These are phyloP conservation scores for Bufo bufo DNA, from an alignment of 2,113 vertebrate species.

Conservation along the genomic window DNA sequence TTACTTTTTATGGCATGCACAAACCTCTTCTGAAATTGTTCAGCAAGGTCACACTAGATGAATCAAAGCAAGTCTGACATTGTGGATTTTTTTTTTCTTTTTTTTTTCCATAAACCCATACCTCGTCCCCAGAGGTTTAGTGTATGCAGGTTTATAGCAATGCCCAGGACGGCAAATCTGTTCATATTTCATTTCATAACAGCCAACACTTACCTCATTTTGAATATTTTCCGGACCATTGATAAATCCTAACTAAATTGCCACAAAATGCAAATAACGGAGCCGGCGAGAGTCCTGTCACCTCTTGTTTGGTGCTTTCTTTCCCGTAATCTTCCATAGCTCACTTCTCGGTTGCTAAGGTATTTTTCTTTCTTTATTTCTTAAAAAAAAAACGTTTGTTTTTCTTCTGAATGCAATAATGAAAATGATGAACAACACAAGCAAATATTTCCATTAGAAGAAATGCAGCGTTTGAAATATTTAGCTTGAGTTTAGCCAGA, in stretches of 20 bases:
- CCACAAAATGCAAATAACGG: slow-evolving; percentile 56
- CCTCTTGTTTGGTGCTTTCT: slow-evolving; percentile 49
- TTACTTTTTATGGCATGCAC: slow-evolving; percentile 48
- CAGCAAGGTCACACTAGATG: slow-evolving; percentile 53
- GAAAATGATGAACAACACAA: slow-evolving; percentile 20
- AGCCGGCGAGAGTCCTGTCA: slow-evolving; percentile 41
- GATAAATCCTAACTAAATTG: slow-evolving; percentile 57
- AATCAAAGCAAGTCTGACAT: slow-evolving; percentile 52
- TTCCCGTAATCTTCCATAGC: slow-evolving; percentile 42
- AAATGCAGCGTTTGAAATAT: slow-evolving; percentile 18
- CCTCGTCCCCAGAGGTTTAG: slow-evolving; percentile 29
- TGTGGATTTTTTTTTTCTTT: slow-evolving; percentile 28
- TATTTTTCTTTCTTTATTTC: not conserved
- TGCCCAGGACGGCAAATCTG: not conserved
- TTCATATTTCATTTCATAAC: slow-evolving; percentile 51
- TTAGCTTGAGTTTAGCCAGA: slow-evolving; percentile 8
- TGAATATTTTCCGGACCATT: slow-evolving; percentile 56
- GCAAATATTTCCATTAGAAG: slow-evolving; percentile 14
- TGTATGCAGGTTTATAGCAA: not conserved
- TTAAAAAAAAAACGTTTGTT: not conserved
- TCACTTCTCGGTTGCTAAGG: slow-evolving; percentile 26
- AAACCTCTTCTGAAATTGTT: slow-evolving; percentile 48
- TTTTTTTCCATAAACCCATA: slow-evolving; percentile 35
- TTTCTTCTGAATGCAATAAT: not conserved
- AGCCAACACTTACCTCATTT: slow-evolving; percentile 30